Base-by-base conservation (phyloP, 1,140 invertebrate genomes). In the Lepeophtheirus salmonis region DNA sequence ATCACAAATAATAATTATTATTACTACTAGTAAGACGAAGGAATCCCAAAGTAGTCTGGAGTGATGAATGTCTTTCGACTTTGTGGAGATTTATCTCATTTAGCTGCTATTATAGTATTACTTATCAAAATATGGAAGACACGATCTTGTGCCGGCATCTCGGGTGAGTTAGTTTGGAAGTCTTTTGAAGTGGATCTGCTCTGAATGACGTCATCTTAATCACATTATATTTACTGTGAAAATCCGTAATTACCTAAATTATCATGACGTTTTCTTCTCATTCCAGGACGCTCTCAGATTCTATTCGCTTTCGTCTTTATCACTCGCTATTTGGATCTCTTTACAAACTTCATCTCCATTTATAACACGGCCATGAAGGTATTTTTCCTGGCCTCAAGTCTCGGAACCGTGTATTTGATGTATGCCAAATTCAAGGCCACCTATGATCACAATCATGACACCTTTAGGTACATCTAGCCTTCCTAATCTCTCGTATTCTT, bases 81-180 rank as follows among this genome's bases (percentile, higher is more conserved):
- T 67, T 73, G 83, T 66, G 95, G 91, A 68, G 95, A 98, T 76
- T 75, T 97, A 68, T 90, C 90, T 70, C 95, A 97, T 79, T 79
- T 97, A 59, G 73, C 94, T 72, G 94, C 94, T 64, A 92, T 97
- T 67, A 83, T 96, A 65, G 81, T 97, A 67, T 77, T 98, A 65
- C 77, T 97, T 62, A 68, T 90, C 52, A 98, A 98, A 78, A 97
- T 98, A 79, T 97, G 92, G 92, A 96, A 95, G 76, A 92, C 90
- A 16, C 77, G 94, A 74, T 97, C 91, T 68, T 97, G 92, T 78
- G 89, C 92, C 78, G 94, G 91, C 94, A 81, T 59, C 10, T 59
- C 57, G 30, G 57, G 57, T 21, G 23, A 48, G 41, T 50, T n/a
- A n/a, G n/a, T n/a, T n/a, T n/a, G n/a, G n/a, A n/a, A n/a, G n/a